Evolutionary conservation across 2,888 invertebrate genomes (phyloP).

Genomic region (Yponomeuta plumbellus): DNA sequence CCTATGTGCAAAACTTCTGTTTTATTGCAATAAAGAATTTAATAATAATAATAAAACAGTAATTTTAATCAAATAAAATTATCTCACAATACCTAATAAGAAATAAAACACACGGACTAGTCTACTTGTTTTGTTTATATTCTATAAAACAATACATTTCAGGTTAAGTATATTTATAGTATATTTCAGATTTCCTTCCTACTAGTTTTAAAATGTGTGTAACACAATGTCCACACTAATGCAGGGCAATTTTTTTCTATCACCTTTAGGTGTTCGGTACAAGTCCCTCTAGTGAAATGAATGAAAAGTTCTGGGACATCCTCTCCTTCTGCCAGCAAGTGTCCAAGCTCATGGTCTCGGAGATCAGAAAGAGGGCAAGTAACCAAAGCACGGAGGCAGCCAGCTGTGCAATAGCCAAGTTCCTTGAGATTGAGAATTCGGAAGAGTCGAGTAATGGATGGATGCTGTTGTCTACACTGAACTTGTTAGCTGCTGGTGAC

Average conservation of each 20-base stretch:
- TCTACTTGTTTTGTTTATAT: too few relatives aligned
- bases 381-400: conserved; percentile 98
- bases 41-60: too few relatives aligned
- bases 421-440: conserved; percentile 95
- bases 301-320: conserved; percentile 97
- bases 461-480: conserved; percentile 94
- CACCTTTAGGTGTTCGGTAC: conserved; percentile 89
- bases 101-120: too few relatives aligned
- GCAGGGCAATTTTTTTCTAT: not conserved
- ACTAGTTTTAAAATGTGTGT: too few relatives aligned
- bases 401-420: conserved; percentile 97
- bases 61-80: too few relatives aligned
- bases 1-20: too few relatives aligned
- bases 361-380: conserved; percentile 95
- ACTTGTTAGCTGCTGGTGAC: conserved; percentile 94
- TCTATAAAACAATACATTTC: too few relatives aligned
- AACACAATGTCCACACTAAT: not conserved
- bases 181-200: too few relatives aligned
- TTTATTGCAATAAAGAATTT: too few relatives aligned
- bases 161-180: too few relatives aligned
- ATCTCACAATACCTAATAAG: too few relatives aligned
- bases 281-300: conserved; percentile 96
- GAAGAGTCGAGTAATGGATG: conserved; percentile 97
- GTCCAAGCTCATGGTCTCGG: conserved; percentile 96
- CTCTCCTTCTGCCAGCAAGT: conserved; percentile 96